These are phyloP conservation scores for Stigmatopora argus DNA, from an alignment of 2,113 vertebrate genomes.

Conservation along the genomic window DNA sequence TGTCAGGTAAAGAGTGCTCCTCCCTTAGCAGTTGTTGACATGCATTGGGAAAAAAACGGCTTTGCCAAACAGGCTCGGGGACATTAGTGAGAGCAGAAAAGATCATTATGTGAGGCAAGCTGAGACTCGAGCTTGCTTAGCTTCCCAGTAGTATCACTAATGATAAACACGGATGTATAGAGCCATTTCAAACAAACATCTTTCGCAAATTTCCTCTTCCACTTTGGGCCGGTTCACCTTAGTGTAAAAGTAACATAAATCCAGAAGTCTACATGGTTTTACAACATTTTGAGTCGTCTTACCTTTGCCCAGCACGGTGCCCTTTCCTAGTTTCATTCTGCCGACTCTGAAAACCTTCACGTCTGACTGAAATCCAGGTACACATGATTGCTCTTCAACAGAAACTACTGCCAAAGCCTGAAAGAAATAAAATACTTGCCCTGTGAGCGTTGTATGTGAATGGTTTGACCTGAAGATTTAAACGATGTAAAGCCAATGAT, in stretches of 20 bases:
- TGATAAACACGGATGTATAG: slow-evolving; percentile 3
- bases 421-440: not conserved
- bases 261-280: not conserved
- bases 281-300: slow-evolving; percentile 1
- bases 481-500: too few species aligned
- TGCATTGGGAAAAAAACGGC: not conserved
- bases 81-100: slow-evolving; percentile 17
- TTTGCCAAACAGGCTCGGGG: slow-evolving; percentile 35
- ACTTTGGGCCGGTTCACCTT: not conserved
- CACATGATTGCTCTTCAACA: slow-evolving; percentile 44
- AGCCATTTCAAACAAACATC: not conserved
- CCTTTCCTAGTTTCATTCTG: slow-evolving; percentile 17
- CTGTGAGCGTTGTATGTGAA: not conserved
- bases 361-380: slow-evolving; percentile 54
- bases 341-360: slow-evolving; percentile 44
- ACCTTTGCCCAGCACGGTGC: slow-evolving; percentile 61
- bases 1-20: not conserved
- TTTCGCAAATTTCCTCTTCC: not conserved
- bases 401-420: slow-evolving; percentile 41
- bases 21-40: not conserved
- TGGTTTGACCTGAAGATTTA: not conserved
- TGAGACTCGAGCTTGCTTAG: slow-evolving; percentile 21
- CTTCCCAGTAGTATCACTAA: slow-evolving; percentile 13
- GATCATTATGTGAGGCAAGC: slow-evolving; percentile 19
- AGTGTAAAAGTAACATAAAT: not conserved